These are phyloP conservation scores for Tragelaphus scriptus DNA, from an alignment of 2,113 vertebrate genomes.

Conservation along the genomic window DNA sequence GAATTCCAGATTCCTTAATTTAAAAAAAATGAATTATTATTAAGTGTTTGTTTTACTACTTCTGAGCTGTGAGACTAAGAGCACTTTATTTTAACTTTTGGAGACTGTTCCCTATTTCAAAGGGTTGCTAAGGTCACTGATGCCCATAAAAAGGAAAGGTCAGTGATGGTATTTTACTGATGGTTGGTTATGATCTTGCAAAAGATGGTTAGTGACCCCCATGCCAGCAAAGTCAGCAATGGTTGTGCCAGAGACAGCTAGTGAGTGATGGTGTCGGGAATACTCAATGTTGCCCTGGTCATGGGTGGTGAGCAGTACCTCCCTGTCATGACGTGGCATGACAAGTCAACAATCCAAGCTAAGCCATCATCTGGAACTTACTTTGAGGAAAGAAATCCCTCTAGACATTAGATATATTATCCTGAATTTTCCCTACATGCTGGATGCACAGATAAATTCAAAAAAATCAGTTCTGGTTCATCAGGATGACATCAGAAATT, in stretches of 20 bases:
- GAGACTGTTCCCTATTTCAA: background rate
- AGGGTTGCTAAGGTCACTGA: background rate
- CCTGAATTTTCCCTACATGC: background rate
- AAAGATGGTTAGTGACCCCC: background rate
- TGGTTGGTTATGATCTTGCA: background rate
- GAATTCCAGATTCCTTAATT: background rate
- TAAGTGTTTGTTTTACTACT: background rate
- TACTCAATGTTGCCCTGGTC: too few relatives aligned
- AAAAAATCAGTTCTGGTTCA: background rate
- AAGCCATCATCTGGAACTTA: background rate
- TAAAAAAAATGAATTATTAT: background rate
- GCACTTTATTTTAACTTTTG: background rate
- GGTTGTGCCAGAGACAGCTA: background rate
- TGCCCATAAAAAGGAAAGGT: background rate
- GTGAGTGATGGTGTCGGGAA: accelerated
- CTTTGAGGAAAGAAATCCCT: background rate
- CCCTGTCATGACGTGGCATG: accelerated
- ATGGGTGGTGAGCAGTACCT: background rate
- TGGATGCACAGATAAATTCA: background rate
- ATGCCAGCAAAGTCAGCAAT: background rate
- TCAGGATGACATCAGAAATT: background rate
- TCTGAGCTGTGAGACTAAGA: background rate
- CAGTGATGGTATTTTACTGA: background rate
- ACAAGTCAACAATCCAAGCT: accelerated
- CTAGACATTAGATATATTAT: too few relatives aligned